Base-by-base conservation (phyloP, 2,113 vertebrate genomes). In the Gopherus flavomarginatus region DNA sequence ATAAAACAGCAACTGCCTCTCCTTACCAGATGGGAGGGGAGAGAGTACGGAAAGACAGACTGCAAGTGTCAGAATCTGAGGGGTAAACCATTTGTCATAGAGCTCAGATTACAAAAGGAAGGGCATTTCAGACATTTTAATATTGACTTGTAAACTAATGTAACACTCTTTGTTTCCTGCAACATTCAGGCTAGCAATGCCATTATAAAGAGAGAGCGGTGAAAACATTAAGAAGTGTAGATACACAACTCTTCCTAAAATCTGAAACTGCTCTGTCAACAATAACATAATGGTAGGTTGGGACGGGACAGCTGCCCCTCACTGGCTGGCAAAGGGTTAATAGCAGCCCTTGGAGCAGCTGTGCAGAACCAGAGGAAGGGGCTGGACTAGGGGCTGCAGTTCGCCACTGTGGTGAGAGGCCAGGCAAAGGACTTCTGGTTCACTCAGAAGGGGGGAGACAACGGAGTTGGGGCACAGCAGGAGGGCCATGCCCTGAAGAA, bases 141-240 rank as follows among this genome's bases (percentile, higher is more conserved):
- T 97, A 98, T 96, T 96, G 96, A 98, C 97, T 98, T 97, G 96
- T 98, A 98, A 98, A 88, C 97, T 93, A 72, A 81, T n/a, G 97
- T 92, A 62, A 81, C 8, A 31, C 97, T 98, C 98, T 95, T 83
- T 7, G 13, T 90, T 95, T 98, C 96, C 95, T 96, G 98, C 96
- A 97, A 87, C 42, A 85, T 91, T 94, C 97, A 98, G 98, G 98
- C 95, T 95, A 92, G 97, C 94, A 91, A 96, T 98, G 96, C 88
- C 98, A 97, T 97, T 97, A 87, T 17, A 92, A 47, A 92, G 62
- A 96, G 89, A 95, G 69, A 94, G 49, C 22, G 11, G 26, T 81
- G 38, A 94, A 88, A 94, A 93, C 53, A 95, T 38, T 96, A 85
- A 92, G 90, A 88, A 52, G 72, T 3, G 2, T 82, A 94, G 31